These are phyloP conservation scores for Delichon dasypus DNA, from an alignment of 2,797 vertebrate genomes.

Conservation along the genomic window DNA sequence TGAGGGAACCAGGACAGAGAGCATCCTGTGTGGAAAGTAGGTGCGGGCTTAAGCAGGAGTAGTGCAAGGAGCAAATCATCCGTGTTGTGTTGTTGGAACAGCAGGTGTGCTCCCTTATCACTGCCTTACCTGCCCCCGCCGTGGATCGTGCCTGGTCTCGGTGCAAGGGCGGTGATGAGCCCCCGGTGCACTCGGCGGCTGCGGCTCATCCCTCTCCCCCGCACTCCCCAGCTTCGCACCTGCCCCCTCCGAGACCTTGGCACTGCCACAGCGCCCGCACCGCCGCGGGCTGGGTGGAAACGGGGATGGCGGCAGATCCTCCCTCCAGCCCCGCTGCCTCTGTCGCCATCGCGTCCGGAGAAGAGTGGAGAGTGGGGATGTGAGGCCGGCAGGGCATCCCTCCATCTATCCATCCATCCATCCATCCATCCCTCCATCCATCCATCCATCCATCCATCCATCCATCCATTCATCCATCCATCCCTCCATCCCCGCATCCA, in stretches of 20 bases:
- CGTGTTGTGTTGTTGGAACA: neutral
- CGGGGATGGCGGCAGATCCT: neutral
- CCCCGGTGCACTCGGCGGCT: fast-evolving
- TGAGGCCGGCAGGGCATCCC: neutral
- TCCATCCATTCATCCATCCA: no score
- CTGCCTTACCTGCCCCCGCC: fast-evolving
- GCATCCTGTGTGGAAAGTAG: neutral
- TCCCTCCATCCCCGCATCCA: no score
- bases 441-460: no score
- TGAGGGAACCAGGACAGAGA: neutral
- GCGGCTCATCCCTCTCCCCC: neutral
- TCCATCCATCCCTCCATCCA: no score
- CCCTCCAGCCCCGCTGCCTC: neutral
- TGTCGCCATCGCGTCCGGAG: fast-evolving
- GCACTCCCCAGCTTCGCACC: no score
- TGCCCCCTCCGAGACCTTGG: neutral
- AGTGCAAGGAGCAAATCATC: fast-evolving
- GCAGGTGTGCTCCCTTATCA: fast-evolving
- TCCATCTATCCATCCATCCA: no score
- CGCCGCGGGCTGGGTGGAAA: fast-evolving
- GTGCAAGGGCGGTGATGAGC: fast-evolving
- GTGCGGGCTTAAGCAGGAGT: fast-evolving
- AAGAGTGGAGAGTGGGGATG: neutral
- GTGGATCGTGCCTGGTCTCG: fast-evolving
- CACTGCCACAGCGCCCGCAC: neutral